These are phyloP conservation scores for Mesitornis unicolor DNA, from an alignment of 2,113 vertebrate species.

Conservation along the genomic window DNA sequence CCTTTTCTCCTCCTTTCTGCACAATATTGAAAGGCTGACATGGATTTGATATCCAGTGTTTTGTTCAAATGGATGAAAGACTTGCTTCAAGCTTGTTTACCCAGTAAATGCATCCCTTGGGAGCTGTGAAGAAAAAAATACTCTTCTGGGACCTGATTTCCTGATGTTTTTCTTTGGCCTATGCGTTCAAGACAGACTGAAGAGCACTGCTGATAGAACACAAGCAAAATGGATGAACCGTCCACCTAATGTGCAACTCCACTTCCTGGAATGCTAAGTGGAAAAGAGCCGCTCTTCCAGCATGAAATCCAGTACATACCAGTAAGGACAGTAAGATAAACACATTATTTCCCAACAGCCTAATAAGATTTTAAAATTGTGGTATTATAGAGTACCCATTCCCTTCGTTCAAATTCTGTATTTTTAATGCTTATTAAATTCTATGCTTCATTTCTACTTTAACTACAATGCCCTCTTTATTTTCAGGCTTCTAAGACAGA, in stretches of 20 bases:
- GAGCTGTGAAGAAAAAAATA: background rate
- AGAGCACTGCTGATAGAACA: background rate
- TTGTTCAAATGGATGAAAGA: background rate
- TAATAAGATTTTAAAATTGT: background rate
- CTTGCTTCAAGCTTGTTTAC: constrained; percentile 45
- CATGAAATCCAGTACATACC: background rate
- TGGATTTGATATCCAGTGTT: background rate
- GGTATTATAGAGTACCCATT: background rate
- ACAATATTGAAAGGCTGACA: background rate
- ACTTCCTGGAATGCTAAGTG: background rate
- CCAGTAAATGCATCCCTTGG: background rate
- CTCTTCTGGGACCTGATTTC: constrained; percentile 14
- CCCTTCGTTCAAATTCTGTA: background rate
- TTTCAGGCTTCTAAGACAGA: background rate
- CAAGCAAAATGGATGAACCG: background rate
- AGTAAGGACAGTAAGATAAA: constrained; percentile 47
- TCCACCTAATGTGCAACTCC: background rate
- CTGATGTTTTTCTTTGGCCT: background rate
- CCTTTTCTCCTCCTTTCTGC: background rate
- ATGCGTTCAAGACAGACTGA: background rate
- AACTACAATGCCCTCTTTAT: background rate
- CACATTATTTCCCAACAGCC: background rate
- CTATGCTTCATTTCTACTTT: background rate
- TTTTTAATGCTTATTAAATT: background rate
- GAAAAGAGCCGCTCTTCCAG: background rate